Percentiles rank a stretch among this genome's conserved stretches.
phyloP scores from a whole-genome alignment of 2,797 vertebrate genomes.

The Iguana delicatissima region DNA sequence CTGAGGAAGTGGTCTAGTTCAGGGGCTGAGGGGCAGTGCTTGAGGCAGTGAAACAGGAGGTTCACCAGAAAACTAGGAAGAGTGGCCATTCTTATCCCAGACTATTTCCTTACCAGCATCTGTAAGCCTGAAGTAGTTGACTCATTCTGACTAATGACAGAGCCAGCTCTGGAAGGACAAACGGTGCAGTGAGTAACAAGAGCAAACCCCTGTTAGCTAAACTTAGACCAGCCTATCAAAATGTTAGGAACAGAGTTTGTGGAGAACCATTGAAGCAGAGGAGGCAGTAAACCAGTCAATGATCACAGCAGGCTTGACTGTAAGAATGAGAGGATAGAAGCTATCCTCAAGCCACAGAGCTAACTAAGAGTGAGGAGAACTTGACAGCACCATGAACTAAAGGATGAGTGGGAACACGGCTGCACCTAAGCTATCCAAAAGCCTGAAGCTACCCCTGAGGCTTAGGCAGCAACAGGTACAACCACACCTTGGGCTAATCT shows the following conservation, averaged over 20 bases:
- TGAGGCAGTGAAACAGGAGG: not conserved
- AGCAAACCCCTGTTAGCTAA: not conserved
- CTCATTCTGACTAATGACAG: not conserved
- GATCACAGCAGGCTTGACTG: not conserved
- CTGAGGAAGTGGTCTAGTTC: too few species aligned
- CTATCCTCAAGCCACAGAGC: not conserved
- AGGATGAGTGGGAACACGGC: not conserved
- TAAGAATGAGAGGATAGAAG: not conserved
- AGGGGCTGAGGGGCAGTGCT: too few species aligned
- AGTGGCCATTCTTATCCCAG: too few species aligned
- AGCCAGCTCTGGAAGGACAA: not conserved
- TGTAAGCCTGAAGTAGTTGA: not conserved
- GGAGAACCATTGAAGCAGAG: not conserved
- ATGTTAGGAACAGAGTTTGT: not conserved
- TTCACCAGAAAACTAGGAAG: not conserved
- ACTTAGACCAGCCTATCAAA: not conserved
- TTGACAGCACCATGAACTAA: not conserved
- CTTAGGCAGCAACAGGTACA: too few species aligned
- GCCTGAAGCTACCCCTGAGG: not conserved
- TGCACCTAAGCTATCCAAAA: not conserved
- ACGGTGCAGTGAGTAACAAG: not conserved
- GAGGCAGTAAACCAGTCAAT: too few species aligned
- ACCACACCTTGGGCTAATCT: not conserved
- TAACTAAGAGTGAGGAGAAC: not conserved
- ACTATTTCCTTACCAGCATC: not conserved